Base-by-base conservation (phyloP, 2,113 vertebrate genomes). In the Neogobius melanostomus region DNA sequence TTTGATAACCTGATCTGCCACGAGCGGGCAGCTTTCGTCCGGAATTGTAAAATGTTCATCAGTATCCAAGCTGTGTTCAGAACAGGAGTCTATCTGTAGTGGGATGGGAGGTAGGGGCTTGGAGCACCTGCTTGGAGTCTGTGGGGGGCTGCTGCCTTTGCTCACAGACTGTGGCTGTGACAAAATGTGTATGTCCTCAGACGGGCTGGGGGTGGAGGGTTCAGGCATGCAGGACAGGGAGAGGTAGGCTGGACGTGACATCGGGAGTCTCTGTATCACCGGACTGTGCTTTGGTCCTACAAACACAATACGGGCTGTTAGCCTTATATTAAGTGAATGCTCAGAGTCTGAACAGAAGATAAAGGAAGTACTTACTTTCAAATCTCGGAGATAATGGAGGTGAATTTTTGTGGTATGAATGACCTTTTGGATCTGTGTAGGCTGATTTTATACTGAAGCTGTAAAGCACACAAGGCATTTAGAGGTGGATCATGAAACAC, bases 81-180 rank as follows among this genome's bases (percentile, higher is more conserved):
- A 68, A 65, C 14, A 68, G 12, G 85, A 66, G 77, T 92, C 93
- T 10, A 77, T 83, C 10, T 91, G 89, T 72, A 87, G 65, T 1
- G 98, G 98, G 76, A 97, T 92, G 0, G 97, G 98, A 0, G 98
- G 98, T 6, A 98, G 92, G 0, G 98, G 98, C 74, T 95, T 92
- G 11, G 93, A 93, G 69, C 94, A 90, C 11, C 96, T 92, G 14
- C 93, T 94, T 42, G 93, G 92, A 2, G 95, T 94, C 15, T 91
- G 94, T 2, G 94, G 93, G 7, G 94, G 92, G 0, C 91, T 93
- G 87, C 86, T 89, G 79, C 83, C 91, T 62, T 93, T 91, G 2
- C 93, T 85, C 66, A 98, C 77, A 0, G 96, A 94, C 16, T 98
- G 94, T 68, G 92, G 88, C 56, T 98, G 92, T 12, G 91, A 90